Evolutionary conservation across 1,140 invertebrate genomes (phyloP), one percentile per base, ranked within the genome.

Genomic region (Galleria mellonella): DNA sequence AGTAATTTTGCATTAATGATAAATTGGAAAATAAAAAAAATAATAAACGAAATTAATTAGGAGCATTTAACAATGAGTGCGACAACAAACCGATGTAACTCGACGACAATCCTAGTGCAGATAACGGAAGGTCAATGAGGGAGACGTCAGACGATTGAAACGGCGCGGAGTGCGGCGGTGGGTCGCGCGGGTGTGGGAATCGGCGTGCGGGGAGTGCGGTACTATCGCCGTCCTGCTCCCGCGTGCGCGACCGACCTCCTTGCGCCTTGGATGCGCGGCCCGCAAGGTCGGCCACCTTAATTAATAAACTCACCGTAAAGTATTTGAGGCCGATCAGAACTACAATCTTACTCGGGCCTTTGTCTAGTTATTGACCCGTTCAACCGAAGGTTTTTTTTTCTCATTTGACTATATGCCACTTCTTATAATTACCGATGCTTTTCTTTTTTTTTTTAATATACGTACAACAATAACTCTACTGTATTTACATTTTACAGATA

Each of bases 241-340:
- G 58, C 71, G 61, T 64, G 59, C 65, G 47, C 56, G 32, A 44
- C 59, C 77, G 77, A 83, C 78, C 78, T 84, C 78, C 75, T 79
- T 77, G 74, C 78, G 83, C 78, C 75, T 79, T 77, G 74, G 77
- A 83, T 81, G 81, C 70, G 78, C 78, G 72, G 78, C 78, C 61
- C 70, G 73, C 78, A 85, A 82, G 82, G 78, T 83, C 78, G 82
- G 73, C 63, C 64, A 79, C 78, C 73, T 84, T 84, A 84, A 84
- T 84, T 84, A 84, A 84, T 84, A 84, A 84, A 83, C 81, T 75
- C 81, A 73, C 68, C 68, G 77, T 83, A 82, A 81, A 83, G 76
- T 84, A 84, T 85, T 83, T 77, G 77, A 82, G 67, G 74, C 76
- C 70, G 78, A 81, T 78, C 75, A 62, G 72, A 68, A 70, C 71